These are phyloP conservation scores for Tetramorium simillimum DNA, from an alignment of 1,140 invertebrate species.

Conservation along the genomic window DNA sequence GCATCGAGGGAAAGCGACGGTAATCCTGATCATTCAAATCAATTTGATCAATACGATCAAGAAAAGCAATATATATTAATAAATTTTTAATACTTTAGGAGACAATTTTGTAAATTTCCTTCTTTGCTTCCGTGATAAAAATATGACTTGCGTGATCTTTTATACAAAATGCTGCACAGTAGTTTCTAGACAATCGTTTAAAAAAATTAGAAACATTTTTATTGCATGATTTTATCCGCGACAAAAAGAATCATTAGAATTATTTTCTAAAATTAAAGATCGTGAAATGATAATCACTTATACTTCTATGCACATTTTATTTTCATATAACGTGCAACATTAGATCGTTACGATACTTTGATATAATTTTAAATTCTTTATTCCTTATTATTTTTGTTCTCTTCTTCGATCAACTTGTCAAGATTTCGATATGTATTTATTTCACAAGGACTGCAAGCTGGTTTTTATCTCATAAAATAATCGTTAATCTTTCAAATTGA, in stretches of 20 bases:
- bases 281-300: neutral
- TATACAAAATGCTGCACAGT: neutral
- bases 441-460: neutral
- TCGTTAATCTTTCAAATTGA: neutral
- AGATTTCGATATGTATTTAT: neutral
- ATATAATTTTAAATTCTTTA: neutral
- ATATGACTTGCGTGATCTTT: neutral
- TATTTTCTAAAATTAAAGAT: neutral
- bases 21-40: neutral
- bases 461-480: conserved; percentile 1
- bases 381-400: neutral
- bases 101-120: neutral
- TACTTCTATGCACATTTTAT: neutral
- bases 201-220: neutral
- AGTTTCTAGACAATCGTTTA: neutral
- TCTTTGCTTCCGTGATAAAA: neutral
- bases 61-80: neutral
- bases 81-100: neutral
- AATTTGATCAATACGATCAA: neutral
- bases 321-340: neutral
- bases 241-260: neutral
- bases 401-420: neutral
- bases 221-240: neutral
- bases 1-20: conserved; percentile 80
- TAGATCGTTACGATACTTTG: neutral